Percentiles rank a stretch among this genome's conserved stretches.
Evolutionary conservation across 1,140 invertebrate genomes (phyloP).

Genomic region (Aleiodes sp.): DNA sequence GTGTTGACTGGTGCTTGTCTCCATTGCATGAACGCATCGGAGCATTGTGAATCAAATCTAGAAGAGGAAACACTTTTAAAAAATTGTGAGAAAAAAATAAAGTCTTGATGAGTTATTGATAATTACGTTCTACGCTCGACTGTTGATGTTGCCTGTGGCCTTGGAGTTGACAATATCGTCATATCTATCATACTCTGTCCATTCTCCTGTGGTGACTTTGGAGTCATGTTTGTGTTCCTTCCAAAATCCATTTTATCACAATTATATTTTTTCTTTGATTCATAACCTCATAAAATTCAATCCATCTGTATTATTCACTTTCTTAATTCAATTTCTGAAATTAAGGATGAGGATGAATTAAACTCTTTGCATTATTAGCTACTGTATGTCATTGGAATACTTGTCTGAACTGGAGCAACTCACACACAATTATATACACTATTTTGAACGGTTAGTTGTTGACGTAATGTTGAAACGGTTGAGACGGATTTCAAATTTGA

Average conservation of each 20-base stretch:
- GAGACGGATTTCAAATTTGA: too few species aligned
- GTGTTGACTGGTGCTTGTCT: background rate
- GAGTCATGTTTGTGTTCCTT: background rate
- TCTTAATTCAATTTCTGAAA: too few species aligned
- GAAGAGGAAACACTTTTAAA: background rate
- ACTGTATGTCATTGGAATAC: too few species aligned
- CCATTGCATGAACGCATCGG: background rate
- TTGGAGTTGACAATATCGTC: conserved; percentile 50
- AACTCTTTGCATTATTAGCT: too few species aligned
- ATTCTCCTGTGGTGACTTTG: background rate
- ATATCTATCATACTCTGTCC: conserved; percentile 34
- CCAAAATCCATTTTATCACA: background rate
- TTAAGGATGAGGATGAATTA: too few species aligned
- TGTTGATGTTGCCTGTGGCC: conserved; percentile 56
- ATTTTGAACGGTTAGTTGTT: too few species aligned
- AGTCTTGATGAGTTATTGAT: background rate
- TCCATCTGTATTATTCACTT: too few species aligned
- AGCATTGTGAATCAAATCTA: background rate
- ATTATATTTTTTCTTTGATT: too few species aligned
- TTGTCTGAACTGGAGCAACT: too few species aligned
- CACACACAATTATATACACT: too few species aligned
- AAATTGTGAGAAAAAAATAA: background rate
- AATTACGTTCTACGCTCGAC: conserved; percentile 46
- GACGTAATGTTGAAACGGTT: too few species aligned
- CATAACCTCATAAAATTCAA: too few species aligned